Evolutionary conservation across 2,888 invertebrate genomes (phyloP).

Genomic region (Cancer borealis): DNA sequence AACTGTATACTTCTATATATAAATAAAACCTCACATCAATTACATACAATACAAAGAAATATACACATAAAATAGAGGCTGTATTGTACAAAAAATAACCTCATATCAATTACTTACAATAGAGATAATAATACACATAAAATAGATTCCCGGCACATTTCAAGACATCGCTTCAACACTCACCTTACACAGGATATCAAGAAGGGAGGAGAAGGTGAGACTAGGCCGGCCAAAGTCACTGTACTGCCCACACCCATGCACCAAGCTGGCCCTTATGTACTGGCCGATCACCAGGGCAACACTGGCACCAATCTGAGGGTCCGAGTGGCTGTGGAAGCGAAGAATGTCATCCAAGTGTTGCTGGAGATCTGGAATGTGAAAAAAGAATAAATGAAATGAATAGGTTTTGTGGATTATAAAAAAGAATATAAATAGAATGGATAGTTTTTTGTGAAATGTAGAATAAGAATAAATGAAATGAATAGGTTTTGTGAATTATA

Average conservation of each 20-base stretch:
- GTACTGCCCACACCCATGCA: conserved; percentile 83
- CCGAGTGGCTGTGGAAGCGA: conserved; percentile 86
- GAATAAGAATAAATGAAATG: too few species aligned
- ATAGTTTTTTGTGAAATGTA: too few species aligned
- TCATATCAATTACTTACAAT: too few species aligned
- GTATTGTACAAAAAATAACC: too few species aligned
- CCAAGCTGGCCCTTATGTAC: conserved; percentile 84
- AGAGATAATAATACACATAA: not conserved
- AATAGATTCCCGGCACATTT: not conserved
- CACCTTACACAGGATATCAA: conserved; percentile 83
- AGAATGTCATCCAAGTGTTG: conserved; percentile 88
- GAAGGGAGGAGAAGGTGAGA: conserved; percentile 82
- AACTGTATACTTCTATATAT: too few species aligned
- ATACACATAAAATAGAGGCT: too few species aligned
- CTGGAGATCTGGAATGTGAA: conserved; percentile 74
- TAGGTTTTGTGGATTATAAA: too few species aligned
- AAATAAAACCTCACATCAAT: not conserved
- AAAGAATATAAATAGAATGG: not conserved
- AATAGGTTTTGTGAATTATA: too few species aligned
- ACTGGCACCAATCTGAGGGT: conserved; percentile 90
- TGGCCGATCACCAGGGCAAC: conserved; percentile 85
- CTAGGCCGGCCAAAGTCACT: conserved; percentile 77
- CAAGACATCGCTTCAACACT: too few species aligned
- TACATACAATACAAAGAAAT: too few species aligned
- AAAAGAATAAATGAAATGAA: not conserved